A percentile compares a stretch with the other conserved stretches of the same genome.
These are phyloP conservation scores for Eristalis tenax DNA, from an alignment of 2,888 invertebrate genomes.

Conservation along the genomic window DNA sequence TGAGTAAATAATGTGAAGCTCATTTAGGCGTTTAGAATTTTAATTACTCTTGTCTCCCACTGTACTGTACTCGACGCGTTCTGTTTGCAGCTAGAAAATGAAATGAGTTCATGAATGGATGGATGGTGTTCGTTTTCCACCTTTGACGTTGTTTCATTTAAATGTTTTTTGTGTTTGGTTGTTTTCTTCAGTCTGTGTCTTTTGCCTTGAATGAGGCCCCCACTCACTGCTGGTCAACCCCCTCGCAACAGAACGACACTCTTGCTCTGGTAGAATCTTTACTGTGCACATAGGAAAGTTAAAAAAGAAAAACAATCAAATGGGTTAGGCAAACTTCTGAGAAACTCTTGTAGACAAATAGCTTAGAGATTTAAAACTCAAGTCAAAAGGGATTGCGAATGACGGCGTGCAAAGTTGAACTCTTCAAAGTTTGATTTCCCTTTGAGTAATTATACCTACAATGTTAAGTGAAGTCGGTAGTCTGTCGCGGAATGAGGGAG, in stretches of 20 bases:
- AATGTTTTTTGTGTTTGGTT: neutral
- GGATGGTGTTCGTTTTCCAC: neutral
- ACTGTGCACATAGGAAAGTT: constrained; percentile 23
- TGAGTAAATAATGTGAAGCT: constrained; percentile 37
- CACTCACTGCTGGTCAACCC: neutral
- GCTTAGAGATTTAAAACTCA: constrained; percentile 45
- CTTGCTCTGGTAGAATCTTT: constrained; percentile 9
- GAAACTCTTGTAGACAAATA: constrained; percentile 41
- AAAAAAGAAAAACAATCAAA: constrained; percentile 27
- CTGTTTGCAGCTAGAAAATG: neutral
- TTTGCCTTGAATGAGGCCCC: neutral
- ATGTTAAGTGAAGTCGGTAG: constrained; percentile 41
- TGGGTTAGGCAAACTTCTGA: constrained; percentile 34
- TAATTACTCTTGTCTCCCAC: constrained; percentile 39
- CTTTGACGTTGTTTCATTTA: constrained; percentile 31
- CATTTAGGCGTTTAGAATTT: constrained; percentile 42
- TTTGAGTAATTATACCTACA: constrained; percentile 44
- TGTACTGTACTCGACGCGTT: neutral
- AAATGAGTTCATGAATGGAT: neutral
- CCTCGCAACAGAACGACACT: neutral
- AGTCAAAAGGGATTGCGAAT: constrained; percentile 38
- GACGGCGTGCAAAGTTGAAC: neutral
- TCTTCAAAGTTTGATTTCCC: constrained; percentile 45
- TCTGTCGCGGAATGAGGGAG: neutral
- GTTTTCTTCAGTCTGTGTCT: neutral